These are phyloP conservation scores for Mastacembelus armatus DNA, from an alignment of 2,797 vertebrate species.

Conservation along the genomic window DNA sequence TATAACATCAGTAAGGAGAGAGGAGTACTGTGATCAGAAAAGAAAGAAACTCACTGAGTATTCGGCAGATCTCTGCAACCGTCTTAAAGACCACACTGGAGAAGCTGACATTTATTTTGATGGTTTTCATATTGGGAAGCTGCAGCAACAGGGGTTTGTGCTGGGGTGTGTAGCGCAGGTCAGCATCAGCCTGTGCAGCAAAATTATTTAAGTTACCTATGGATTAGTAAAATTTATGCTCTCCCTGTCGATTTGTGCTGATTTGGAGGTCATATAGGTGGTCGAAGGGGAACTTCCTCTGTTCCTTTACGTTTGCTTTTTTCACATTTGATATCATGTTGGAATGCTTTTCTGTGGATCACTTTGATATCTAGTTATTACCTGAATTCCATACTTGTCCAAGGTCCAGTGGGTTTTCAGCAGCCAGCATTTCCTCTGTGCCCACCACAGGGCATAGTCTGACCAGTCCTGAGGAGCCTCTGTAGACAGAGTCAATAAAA, in stretches of 20 bases:
- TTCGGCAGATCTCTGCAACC: conserved; percentile 92
- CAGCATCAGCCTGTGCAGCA: conserved; percentile 89
- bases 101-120: conserved; percentile 91
- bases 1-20: not conserved
- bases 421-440: conserved; percentile 94
- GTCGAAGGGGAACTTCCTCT: not conserved
- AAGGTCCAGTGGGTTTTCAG: conserved; percentile 98
- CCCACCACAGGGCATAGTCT: conserved; percentile 98
- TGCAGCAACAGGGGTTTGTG: conserved; percentile 92
- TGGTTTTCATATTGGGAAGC: conserved; percentile 92
- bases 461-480: conserved; percentile 94
- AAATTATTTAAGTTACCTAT: not conserved
- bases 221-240: not conserved
- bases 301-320: not conserved
- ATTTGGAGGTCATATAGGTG: no score
- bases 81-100: conserved; percentile 92
- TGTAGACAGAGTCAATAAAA: conserved; percentile 60
- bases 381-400: conserved; percentile 93
- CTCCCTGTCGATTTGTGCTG: no score
- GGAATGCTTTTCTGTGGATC: no score
- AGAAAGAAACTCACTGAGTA: conserved; percentile 88
- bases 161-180: conserved; percentile 92
- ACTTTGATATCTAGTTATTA: conserved; percentile 42
- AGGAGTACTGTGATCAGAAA: not conserved
- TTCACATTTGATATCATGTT: no score